Conservation (phyloP, 2,797 vertebrate species). For the Pangasius macronema region DNA sequence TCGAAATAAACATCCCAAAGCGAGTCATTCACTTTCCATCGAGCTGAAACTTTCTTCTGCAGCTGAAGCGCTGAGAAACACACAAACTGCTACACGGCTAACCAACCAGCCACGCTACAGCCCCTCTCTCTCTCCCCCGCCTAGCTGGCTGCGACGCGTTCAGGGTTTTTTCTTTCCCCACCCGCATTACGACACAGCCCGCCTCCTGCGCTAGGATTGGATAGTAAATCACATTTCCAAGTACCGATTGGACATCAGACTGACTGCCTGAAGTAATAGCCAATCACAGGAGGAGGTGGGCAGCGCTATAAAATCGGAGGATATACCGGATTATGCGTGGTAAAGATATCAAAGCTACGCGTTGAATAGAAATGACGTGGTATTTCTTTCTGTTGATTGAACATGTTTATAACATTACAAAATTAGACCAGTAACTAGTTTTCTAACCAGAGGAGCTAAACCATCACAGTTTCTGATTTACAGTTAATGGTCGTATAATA, state of each 20-base stretch:
- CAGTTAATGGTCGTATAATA: neutral
- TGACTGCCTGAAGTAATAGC: neutral
- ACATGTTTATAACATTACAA: neutral
- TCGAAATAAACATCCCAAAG: conserved; percentile 52
- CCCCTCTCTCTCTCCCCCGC: neutral
- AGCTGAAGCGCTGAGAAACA: neutral
- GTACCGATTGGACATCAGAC: neutral
- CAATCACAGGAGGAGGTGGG: neutral
- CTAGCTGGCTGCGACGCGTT: neutral
- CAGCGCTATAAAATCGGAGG: neutral
- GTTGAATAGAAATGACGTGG: neutral
- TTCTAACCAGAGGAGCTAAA: neutral
- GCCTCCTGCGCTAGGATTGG: neutral
- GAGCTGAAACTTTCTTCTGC: conserved; percentile 13
- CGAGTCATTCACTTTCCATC: conserved; percentile 28
- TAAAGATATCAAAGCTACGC: neutral
- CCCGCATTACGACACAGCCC: conserved; percentile 1
- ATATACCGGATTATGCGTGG: neutral
- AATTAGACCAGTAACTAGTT: neutral
- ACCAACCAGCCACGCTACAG: neutral
- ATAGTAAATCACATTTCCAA: no score
- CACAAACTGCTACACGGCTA: neutral
- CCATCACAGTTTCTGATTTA: neutral
- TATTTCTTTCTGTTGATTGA: neutral
- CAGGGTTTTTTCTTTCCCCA: neutral